Conservation (phyloP, 1,140 invertebrate species). For the Drosophila ambigua region DNA sequence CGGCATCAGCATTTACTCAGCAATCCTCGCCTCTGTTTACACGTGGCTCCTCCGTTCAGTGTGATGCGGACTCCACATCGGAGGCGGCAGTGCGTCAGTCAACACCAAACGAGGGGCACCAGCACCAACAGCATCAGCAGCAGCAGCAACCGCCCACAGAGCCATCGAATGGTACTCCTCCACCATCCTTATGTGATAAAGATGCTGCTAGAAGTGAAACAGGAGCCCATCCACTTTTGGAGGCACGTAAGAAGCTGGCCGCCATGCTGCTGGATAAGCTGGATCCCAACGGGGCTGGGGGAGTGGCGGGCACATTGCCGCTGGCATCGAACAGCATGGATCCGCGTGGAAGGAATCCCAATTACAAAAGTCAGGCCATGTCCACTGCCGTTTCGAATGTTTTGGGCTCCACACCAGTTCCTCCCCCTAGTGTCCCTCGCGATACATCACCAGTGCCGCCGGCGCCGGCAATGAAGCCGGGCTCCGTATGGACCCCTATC, state of each 20-base stretch:
- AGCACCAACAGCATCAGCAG: background rate
- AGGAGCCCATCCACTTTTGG: constrained; percentile 17
- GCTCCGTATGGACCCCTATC: constrained; percentile 1
- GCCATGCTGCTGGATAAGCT: constrained; percentile 17
- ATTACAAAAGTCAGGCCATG: background rate
- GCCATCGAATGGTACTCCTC: background rate
- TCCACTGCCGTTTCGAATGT: background rate
- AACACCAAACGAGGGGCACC: too few relatives aligned
- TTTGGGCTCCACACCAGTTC: too few relatives aligned
- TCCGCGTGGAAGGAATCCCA: constrained; percentile 51
- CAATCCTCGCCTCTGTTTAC: background rate
- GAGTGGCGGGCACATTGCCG: background rate
- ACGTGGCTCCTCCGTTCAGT: background rate
- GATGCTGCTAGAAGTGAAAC: background rate
- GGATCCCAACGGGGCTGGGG: background rate
- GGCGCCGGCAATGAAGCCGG: constrained; percentile 17
- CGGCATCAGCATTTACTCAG: background rate
- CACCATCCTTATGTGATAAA: background rate
- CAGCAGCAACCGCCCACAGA: background rate
- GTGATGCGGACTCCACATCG: too few relatives aligned
- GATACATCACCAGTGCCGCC: constrained; percentile 21
- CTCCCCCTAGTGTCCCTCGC: background rate
- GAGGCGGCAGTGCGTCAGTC: too few relatives aligned
- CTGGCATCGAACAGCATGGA: constrained; percentile 45
- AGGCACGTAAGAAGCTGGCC: constrained; percentile 65